A percentile compares a stretch with the other conserved stretches of the same genome.
phyloP scores from a whole-genome alignment of 2,113 vertebrate species.

The Gallinago undulata region DNA sequence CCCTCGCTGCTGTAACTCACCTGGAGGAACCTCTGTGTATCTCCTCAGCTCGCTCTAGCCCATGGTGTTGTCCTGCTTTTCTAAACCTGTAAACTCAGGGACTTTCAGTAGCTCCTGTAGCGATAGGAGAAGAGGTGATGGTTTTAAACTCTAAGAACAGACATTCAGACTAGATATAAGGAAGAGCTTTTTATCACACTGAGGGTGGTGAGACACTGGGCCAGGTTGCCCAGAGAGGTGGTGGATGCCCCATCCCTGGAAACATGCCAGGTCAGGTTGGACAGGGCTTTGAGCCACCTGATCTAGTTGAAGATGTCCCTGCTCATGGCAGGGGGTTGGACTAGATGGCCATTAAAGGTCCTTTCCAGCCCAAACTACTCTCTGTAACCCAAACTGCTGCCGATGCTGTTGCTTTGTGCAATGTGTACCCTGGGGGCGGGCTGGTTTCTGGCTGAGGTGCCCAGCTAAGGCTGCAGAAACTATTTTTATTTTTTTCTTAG shows the following conservation, averaged over 20 bases:
- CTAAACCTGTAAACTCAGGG: background rate
- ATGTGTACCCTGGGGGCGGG: accelerated
- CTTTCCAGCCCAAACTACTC: background rate
- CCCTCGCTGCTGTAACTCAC: too few species aligned
- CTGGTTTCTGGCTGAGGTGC: background rate
- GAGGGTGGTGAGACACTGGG: too few species aligned
- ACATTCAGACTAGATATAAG: background rate
- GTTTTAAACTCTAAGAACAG: background rate
- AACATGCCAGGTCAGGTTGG: background rate
- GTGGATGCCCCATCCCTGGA: background rate
- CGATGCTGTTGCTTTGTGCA: background rate
- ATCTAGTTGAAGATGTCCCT: background rate
- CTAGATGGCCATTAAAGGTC: background rate
- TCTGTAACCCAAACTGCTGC: background rate
- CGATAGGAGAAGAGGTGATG: too few species aligned
- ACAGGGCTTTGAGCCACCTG: background rate
- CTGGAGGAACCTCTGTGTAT: accelerated
- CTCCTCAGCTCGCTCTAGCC: too few species aligned
- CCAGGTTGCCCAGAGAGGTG: background rate
- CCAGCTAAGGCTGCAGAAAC: background rate
- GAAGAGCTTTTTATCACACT: background rate
- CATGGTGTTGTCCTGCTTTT: accelerated
- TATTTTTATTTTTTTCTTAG: too few species aligned
- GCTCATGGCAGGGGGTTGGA: background rate
- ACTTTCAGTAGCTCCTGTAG: background rate